Conservation (phyloP, 64 coral and sea anemone species). For the Catalaphyllia jardinei region DNA sequence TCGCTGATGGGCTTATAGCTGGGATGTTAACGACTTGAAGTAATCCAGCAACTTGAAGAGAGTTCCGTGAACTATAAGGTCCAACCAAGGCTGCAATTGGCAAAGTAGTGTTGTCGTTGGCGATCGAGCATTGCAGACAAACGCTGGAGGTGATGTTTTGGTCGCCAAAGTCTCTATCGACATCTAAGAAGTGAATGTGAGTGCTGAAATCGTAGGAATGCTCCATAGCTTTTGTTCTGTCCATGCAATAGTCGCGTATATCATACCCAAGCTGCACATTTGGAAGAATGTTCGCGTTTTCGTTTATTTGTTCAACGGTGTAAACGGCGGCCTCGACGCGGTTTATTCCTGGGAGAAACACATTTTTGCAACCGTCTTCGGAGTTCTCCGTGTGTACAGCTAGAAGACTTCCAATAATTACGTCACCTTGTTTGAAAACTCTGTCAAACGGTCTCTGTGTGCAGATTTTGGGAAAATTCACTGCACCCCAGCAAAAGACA, state of each 20-base stretch:
- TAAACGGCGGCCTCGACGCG: slow-evolving; percentile 46
- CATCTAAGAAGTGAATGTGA: neutral
- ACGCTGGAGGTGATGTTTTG: neutral
- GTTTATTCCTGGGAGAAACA: slow-evolving; percentile 43
- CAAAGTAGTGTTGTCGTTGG: neutral
- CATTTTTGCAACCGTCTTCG: neutral
- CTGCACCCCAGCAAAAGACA: neutral
- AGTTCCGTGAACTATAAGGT: slow-evolving; percentile 53
- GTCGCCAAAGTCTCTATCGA: neutral
- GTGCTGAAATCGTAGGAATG: slow-evolving; percentile 56
- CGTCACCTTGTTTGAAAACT: slow-evolving; percentile 52
- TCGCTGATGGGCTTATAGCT: slow-evolving; percentile 68
- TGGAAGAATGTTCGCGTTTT: slow-evolving; percentile 40
- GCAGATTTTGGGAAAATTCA: neutral
- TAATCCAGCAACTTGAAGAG: slow-evolving; percentile 62
- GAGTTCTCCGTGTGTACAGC: slow-evolving; percentile 20
- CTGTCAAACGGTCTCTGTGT: neutral
- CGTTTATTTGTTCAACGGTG: slow-evolving; percentile 58
- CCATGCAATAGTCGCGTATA: slow-evolving; percentile 54
- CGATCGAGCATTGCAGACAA: neutral
- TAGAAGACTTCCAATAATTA: slow-evolving; percentile 42
- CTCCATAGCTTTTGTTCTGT: slow-evolving; percentile 54
- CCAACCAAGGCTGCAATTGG: slow-evolving; percentile 54
- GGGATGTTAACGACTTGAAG: slow-evolving; percentile 68
- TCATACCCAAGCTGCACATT: slow-evolving; percentile 50